These are phyloP conservation scores for Oceanites oceanicus DNA, from an alignment of 2,113 vertebrate genomes.

Conservation along the genomic window DNA sequence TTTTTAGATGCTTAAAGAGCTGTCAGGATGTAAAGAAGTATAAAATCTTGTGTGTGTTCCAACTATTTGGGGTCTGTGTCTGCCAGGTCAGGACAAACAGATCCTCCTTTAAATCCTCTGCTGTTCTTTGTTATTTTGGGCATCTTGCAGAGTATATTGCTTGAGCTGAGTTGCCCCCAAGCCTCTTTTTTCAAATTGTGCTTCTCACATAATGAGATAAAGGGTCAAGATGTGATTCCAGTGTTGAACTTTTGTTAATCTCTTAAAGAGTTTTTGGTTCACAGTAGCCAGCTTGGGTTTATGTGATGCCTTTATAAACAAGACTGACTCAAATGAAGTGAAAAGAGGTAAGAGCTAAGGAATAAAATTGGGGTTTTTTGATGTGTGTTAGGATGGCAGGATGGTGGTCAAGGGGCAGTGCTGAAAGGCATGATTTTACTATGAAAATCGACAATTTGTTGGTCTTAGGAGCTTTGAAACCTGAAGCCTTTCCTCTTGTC, in stretches of 20 bases:
- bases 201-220: background rate
- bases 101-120: slow-evolving; percentile 20
- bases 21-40: background rate
- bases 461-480: background rate
- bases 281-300: background rate
- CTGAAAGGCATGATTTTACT: background rate
- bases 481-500: background rate
- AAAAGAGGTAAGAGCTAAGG: background rate
- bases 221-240: background rate
- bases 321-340: background rate
- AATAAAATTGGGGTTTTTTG: background rate
- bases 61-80: background rate
- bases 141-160: slow-evolving; percentile 7
- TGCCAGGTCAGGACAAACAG: slow-evolving; percentile 43
- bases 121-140: slow-evolving; percentile 32
- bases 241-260: background rate
- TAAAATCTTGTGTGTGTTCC: background rate
- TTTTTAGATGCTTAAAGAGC: background rate
- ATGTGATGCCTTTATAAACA: background rate
- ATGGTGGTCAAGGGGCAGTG: background rate
- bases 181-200: background rate
- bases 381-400: background rate
- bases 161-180: background rate
- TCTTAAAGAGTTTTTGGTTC: background rate
- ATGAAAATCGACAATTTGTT: background rate